Base-by-base conservation (phyloP, 1,140 invertebrate genomes). In the silkworm (Bombyx mori) region DNA sequence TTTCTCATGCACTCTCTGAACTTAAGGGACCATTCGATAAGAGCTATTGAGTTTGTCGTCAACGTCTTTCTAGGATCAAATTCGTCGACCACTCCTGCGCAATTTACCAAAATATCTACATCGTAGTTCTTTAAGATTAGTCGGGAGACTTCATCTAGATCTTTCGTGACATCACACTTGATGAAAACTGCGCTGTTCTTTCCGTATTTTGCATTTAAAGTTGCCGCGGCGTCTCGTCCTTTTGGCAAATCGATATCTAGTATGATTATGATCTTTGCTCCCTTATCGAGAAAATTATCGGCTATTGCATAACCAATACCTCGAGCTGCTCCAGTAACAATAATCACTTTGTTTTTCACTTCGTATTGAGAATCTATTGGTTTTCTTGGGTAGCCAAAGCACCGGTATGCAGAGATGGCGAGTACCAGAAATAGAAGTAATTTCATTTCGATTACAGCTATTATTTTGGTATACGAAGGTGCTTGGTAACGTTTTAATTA, bases 31-130 rank as follows among this genome's bases (percentile, higher is more conserved):
- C 78, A 83, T 22, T 82, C 68, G 6, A 85, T 73, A 5, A 85
- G 42, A 12, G 75, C 75, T 45, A 57, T 68, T 43, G 82, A 62
- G 55, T 88, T 86, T 6, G 81, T 65, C 3, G 78, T 66, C 9
- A 86, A 72, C 4, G 69, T 73, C 60, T 69, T 75, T 44, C 88
- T 81, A 54, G 86, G 82, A 9, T 80, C 63, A 45, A 65, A 64
- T 10, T 92, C 90, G 57, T 91, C 79, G 9, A 90, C 76, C 12
- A 91, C 88, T 45, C 90, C 89, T 46, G 91, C 91, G 52, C 90
- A 89, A 55, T 93, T 92, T 0, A 92, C 81, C 3, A 92, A 71
- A 52, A 93, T 89, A 62, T 93, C 91, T 18, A 92, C 79, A 65
- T 86, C 77, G 58, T 89, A 88, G 5, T 68, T 60, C 8, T 75